Evolutionary conservation across 2,113 vertebrate species (phyloP).

Genomic region (Capreolus pygargus): DNA sequence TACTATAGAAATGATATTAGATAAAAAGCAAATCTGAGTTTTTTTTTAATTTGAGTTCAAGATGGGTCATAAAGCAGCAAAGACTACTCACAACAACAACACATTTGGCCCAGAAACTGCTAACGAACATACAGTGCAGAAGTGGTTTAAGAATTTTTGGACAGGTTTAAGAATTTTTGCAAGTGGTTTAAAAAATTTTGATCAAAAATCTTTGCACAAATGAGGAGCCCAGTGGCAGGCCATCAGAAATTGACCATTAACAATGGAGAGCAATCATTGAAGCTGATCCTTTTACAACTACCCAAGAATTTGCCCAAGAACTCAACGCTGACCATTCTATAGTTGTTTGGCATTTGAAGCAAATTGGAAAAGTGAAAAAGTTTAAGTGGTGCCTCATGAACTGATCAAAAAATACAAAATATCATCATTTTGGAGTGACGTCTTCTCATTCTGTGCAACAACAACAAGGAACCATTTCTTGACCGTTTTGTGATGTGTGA

Average conservation of each 20-base stretch:
- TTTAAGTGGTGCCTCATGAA: neutral
- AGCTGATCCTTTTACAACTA: neutral
- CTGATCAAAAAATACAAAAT: neutral
- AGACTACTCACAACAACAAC: neutral
- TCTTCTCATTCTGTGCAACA: neutral
- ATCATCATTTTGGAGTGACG: neutral
- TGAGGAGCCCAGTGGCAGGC: neutral
- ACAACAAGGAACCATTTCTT: neutral
- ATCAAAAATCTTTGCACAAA: neutral
- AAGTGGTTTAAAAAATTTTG: neutral
- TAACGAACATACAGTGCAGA: neutral
- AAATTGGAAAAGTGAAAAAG: neutral
- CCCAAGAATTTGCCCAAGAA: neutral
- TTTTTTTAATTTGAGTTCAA: neutral
- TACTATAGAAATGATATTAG: neutral
- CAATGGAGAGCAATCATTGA: neutral
- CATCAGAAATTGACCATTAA: neutral
- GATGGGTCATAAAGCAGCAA: neutral
- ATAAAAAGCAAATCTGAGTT: neutral
- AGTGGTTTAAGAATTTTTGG: neutral
- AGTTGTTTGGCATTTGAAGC: neutral
- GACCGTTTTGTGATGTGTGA: accelerated
- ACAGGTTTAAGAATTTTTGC: neutral
- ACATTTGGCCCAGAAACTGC: neutral
- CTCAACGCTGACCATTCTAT: neutral